phyloP scores from a whole-genome alignment of 2,888 invertebrate genomes.

The Strigamia maritima region DNA sequence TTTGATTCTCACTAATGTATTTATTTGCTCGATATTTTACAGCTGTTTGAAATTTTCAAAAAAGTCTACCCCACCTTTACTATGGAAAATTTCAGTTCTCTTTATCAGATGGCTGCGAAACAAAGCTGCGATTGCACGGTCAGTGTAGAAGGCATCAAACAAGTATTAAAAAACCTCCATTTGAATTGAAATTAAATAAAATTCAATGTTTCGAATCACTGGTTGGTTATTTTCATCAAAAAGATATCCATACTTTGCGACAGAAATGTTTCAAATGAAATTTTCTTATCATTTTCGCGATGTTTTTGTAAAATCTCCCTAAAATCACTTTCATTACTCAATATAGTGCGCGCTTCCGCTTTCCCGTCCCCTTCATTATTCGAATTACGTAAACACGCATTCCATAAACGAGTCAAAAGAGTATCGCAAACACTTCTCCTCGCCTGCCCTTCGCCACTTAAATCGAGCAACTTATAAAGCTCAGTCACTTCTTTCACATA shows the following conservation, averaged over 20 bases:
- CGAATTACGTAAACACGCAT: neutral
- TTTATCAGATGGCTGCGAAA: neutral
- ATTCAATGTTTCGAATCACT: neutral
- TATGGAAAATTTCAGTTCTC: neutral
- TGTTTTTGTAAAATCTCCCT: neutral
- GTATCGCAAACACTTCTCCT: conserved; percentile 7
- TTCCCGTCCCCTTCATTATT: neutral
- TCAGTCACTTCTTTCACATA: conserved; percentile 40
- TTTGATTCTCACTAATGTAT: no score
- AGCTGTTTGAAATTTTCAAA: neutral
- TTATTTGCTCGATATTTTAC: neutral
- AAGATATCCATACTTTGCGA: conserved; percentile 34
- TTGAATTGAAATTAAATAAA: neutral
- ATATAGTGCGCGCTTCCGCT: neutral
- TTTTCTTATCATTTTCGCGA: neutral
- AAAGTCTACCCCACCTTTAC: neutral
- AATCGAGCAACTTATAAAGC: conserved; percentile 40
- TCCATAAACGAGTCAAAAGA: conserved; percentile 13
- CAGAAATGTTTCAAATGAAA: neutral
- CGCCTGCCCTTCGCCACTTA: neutral
- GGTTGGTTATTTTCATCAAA: conserved; percentile 13
- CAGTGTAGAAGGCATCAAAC: neutral
- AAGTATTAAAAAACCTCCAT: neutral
- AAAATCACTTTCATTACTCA: neutral
- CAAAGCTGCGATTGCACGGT: neutral